These are phyloP conservation scores for Ginglymostoma cirratum DNA, from an alignment of 2,113 vertebrate genomes.

Conservation along the genomic window DNA sequence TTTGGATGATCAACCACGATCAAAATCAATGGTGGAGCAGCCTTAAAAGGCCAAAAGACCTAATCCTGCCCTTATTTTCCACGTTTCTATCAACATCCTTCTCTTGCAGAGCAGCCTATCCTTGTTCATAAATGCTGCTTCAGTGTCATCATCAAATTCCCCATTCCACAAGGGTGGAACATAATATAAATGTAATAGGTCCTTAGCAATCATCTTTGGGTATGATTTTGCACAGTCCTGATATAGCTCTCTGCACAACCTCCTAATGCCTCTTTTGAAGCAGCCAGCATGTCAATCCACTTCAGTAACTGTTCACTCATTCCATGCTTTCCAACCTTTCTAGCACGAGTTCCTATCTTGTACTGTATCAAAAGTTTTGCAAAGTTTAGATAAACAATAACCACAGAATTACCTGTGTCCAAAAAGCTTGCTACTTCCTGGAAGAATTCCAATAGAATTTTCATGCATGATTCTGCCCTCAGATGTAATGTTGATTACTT, in stretches of 20 bases:
- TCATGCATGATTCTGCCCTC: background rate
- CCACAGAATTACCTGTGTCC: background rate
- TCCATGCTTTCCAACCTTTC: background rate
- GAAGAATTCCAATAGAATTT: conserved; percentile 10
- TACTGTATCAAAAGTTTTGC: background rate
- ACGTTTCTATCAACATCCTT: no score
- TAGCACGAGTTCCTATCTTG: background rate
- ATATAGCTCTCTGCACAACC: background rate
- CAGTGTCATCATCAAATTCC: background rate
- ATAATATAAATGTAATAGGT: background rate
- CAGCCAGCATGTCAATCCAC: conserved; percentile 2
- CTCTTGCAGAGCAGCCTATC: background rate
- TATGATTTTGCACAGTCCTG: background rate
- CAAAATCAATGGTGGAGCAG: no score
- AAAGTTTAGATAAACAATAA: conserved; percentile 8
- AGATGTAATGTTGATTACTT: background rate
- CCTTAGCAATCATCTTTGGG: background rate
- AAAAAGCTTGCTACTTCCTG: background rate
- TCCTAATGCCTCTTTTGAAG: background rate
- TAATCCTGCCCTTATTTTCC: no score
- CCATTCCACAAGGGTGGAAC: background rate
- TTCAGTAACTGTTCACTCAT: conserved; percentile 5
- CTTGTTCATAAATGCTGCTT: background rate
- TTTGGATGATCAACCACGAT: no score
- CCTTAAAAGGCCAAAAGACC: no score